A percentile compares a stretch with the other conserved stretches of the same genome.
Evolutionary conservation across 1,140 invertebrate species (phyloP).

Genomic region (Druon quercuslanigerum): DNA sequence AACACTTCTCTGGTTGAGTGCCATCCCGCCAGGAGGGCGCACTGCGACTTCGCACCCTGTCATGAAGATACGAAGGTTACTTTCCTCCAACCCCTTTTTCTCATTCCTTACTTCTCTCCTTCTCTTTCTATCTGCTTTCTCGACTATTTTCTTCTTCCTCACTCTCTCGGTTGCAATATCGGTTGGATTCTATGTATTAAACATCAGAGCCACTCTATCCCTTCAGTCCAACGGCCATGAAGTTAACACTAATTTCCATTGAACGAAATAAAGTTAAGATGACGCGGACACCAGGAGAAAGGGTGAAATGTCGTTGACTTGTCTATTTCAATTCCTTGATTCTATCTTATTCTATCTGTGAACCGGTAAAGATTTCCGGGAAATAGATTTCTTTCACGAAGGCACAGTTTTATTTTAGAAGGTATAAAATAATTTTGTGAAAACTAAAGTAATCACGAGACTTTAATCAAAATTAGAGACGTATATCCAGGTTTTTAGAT

Average conservation of each 20-base stretch:
- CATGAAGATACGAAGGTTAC: conserved; percentile 62
- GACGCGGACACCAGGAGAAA: conserved; percentile 31
- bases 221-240: conserved; percentile 33
- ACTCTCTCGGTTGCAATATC: conserved; percentile 57
- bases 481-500: too few relatives aligned
- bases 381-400: background rate
- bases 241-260: conserved; percentile 47
- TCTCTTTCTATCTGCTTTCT: background rate
- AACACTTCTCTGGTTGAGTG: conserved; percentile 75
- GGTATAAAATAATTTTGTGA: too few relatives aligned
- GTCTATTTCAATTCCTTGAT: conserved; percentile 24
- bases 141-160: background rate
- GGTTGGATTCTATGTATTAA: conserved; percentile 63
- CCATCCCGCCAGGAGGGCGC: conserved; percentile 65
- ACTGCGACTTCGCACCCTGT: conserved; percentile 69
- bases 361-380: background rate
- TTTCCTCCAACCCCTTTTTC: conserved; percentile 33
- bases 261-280: conserved; percentile 47
- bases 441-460: too few relatives aligned
- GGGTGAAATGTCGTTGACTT: conserved; percentile 3
- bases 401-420: too few relatives aligned
- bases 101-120: background rate
- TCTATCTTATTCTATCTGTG: background rate
- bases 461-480: too few relatives aligned
- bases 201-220: conserved; percentile 45